Evolutionary conservation across 2,888 invertebrate genomes (phyloP).

Genomic region (Hipparchia sbordonii): DNA sequence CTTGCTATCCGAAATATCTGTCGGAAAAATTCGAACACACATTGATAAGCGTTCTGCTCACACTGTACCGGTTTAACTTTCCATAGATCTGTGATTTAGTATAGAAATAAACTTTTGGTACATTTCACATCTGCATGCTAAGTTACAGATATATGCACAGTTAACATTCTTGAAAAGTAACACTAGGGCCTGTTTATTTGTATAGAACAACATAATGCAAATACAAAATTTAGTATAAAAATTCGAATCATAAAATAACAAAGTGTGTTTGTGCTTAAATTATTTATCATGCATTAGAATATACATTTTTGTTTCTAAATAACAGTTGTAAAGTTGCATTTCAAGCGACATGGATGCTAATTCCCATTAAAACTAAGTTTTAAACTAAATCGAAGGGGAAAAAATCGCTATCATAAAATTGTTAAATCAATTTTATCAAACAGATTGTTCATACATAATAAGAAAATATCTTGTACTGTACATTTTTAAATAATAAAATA

Average conservation of each 20-base stretch:
- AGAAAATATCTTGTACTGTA: background rate
- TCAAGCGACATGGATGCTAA: background rate
- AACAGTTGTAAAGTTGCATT: background rate
- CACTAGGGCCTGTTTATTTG: conserved; percentile 20
- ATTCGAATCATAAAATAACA: background rate
- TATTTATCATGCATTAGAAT: background rate
- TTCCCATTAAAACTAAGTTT: background rate
- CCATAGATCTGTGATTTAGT: no score
- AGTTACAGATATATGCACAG: no score
- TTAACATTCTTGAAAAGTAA: no score
- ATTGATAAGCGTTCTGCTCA: no score
- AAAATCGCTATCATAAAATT: background rate
- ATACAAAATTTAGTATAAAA: background rate
- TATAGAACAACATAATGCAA: conserved; percentile 4
- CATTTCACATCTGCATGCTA: no score
- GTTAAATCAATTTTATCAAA: background rate
- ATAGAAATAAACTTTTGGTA: no score
- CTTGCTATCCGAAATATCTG: no score
- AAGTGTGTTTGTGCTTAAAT: background rate
- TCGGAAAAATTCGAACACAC: no score
- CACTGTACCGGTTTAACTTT: no score
- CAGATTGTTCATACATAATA: background rate
- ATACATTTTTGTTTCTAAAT: background rate
- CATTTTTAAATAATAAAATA: conserved; percentile 27
- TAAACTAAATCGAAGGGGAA: background rate